Evolutionary conservation across 2,113 vertebrate genomes (phyloP).

Genomic region (Alectura lathami): DNA sequence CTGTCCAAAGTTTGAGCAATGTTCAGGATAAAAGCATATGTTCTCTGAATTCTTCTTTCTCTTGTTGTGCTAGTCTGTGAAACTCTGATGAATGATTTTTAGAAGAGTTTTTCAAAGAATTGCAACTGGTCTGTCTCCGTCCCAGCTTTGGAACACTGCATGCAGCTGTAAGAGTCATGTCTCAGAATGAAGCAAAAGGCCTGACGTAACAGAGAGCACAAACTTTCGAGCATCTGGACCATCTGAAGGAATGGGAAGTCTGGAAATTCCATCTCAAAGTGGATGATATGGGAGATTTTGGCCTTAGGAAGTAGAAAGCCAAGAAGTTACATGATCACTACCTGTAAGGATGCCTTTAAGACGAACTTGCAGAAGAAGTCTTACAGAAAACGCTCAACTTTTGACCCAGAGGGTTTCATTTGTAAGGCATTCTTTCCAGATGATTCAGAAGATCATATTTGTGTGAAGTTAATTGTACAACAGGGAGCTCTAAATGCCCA

Average conservation of each 20-base stretch:
- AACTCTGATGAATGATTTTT: background rate
- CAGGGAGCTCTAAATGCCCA: background rate
- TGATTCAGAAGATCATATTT: background rate
- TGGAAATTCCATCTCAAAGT: background rate
- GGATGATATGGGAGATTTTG: background rate
- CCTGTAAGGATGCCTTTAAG: background rate
- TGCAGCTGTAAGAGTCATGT: background rate
- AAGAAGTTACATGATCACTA: background rate
- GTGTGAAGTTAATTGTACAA: background rate
- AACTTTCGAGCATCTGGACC: background rate
- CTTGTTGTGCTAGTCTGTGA: background rate
- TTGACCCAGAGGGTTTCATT: background rate
- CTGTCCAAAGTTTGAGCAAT: background rate
- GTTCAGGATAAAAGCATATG: background rate
- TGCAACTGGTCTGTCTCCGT: background rate
- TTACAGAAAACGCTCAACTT: background rate
- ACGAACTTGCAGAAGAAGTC: background rate
- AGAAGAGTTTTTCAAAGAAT: background rate
- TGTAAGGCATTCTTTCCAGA: background rate
- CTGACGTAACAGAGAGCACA: background rate
- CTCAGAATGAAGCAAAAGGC: background rate
- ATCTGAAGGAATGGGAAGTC: background rate
- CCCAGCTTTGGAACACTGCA: fast-evolving
- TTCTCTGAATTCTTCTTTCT: background rate
- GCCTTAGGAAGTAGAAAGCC: background rate